Base-by-base conservation (phyloP, 2,113 vertebrate species). In the Zosterops pallidus region DNA sequence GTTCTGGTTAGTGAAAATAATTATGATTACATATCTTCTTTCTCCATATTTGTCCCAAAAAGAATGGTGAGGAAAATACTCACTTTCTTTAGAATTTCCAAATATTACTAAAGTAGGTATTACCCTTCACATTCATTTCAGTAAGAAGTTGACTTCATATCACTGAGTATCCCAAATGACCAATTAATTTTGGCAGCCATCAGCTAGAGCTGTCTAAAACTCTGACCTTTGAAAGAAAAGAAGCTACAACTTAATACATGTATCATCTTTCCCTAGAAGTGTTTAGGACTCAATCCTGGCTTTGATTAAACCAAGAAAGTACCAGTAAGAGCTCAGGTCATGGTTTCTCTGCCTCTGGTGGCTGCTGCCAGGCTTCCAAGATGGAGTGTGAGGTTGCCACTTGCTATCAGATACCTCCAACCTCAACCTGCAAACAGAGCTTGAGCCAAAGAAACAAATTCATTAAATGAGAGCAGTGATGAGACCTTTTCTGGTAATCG, bases 121-220 rank as follows among this genome's bases (percentile, higher is more conserved):
- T 77, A 75, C 31, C 55, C 69, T 82, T 53, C 71, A 47, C 31
- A 37, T 46, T 75, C 31, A 47, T 19, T 57, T 69, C 59, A 79
- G 31, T 28, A 41, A 24, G 19, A 50, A 70, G 47, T 14, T 77
- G 68, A 57, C 35, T 88, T 86, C 0, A 0, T 74, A 56, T 26
- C 19, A 22, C 70, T 9, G n/a, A 77, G 18, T 29, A 52, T 26
- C 71, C 60, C 79, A 47, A 55, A 83, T 6, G 46, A 65, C 55
- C 60, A 14, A 49, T 44, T 89, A 37, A 59, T 57, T 94, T 69
- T 47, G 75, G 90, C 56, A 74, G 22, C 63, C 10, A 46, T 83
- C 83, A 90, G 68, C 86, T 72, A 64, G 35, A 86, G 33, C 68
- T 16, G 42, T 59, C 83, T 87, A 70, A 88, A 93, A 50, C n/a